Conservation (phyloP, 1,140 invertebrate genomes). For the Hesperophylax magnus region DNA sequence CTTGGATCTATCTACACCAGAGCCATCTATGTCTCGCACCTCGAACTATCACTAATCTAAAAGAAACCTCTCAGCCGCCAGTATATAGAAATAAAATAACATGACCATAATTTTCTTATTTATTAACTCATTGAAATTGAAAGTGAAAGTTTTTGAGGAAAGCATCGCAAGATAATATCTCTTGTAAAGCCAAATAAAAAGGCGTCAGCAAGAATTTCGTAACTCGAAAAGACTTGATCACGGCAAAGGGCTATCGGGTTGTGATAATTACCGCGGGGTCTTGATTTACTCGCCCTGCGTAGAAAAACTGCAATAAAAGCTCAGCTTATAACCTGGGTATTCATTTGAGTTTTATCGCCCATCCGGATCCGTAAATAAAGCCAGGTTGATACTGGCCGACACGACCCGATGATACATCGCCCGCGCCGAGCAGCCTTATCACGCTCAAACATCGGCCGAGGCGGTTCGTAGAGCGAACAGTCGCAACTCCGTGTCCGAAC, state of each 20-base stretch:
- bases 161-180: no score
- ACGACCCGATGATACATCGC: slow-evolving; percentile 40
- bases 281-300: slow-evolving; percentile 28
- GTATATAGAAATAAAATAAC: no score
- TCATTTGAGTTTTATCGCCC: slow-evolving; percentile 39
- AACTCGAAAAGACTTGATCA: neutral
- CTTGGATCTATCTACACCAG: no score
- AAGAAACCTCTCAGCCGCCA: no score
- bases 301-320: slow-evolving; percentile 34
- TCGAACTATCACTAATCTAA: no score
- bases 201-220: neutral
- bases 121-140: no score
- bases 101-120: no score
- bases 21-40: no score
- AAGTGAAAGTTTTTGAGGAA: no score
- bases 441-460: neutral
- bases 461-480: neutral
- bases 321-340: slow-evolving; percentile 25
- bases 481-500: slow-evolving; percentile 1
- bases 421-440: neutral
- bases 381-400: slow-evolving; percentile 18
- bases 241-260: neutral
- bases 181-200: no score
- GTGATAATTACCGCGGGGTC: slow-evolving; percentile 3
- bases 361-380: slow-evolving; percentile 45